Percentiles rank a stretch among this genome's conserved stretches.
Conservation (phyloP, 2,888 invertebrate species). For the Hipparchia semele region DNA sequence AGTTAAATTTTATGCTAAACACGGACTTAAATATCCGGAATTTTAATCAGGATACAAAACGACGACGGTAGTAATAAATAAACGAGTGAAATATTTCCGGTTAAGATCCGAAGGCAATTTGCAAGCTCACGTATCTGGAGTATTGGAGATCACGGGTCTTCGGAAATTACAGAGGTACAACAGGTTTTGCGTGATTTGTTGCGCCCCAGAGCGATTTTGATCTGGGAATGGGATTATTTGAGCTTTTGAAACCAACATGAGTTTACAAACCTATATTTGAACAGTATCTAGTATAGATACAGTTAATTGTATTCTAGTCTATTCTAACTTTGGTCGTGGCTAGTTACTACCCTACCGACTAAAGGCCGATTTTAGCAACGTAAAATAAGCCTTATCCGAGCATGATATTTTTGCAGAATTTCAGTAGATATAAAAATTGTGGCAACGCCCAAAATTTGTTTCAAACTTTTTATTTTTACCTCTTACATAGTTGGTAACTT, state of each 20-base stretch:
- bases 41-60: constrained; percentile 26
- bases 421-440: too few relatives aligned
- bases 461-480: too few relatives aligned
- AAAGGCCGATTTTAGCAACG: too few relatives aligned
- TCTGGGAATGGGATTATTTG: constrained; percentile 53
- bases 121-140: constrained; percentile 71
- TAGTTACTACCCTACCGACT: too few relatives aligned
- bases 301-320: too few relatives aligned
- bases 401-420: too few relatives aligned
- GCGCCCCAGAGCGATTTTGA: constrained; percentile 73
- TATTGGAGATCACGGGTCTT: constrained; percentile 65
- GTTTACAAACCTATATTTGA: constrained; percentile 47
- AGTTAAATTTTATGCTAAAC: constrained; percentile 20
- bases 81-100: constrained; percentile 72
- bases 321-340: too few relatives aligned
- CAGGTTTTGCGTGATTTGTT: constrained; percentile 81
- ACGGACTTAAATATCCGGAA: constrained; percentile 16
- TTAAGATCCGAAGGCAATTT: constrained; percentile 77
- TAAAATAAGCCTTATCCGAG: too few relatives aligned
- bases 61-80: constrained; percentile 63
- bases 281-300: too few relatives aligned
- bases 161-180: constrained; percentile 70
- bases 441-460: too few relatives aligned
- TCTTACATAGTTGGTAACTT: too few relatives aligned
- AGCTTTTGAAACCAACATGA: constrained; percentile 68